Conservation (phyloP, 2,888 invertebrate species). For the Leptogaster cylindrica region DNA sequence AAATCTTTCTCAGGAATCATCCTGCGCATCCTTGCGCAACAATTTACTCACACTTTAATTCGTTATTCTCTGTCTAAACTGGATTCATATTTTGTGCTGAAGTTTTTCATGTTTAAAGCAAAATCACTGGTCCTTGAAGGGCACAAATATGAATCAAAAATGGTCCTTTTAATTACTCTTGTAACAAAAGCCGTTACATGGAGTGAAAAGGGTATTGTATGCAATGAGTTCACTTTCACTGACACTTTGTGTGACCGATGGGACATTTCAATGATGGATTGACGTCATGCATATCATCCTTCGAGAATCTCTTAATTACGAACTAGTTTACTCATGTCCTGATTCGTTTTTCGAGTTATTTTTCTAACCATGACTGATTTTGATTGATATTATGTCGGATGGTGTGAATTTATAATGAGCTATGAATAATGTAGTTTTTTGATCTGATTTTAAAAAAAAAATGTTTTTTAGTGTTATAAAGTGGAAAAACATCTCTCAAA, state of each 20-base stretch:
- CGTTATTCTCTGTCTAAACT: no score
- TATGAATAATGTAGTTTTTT: no score
- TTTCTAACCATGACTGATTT: slow-evolving; percentile 20
- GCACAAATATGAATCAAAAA: slow-evolving; percentile 25
- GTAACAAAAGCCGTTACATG: slow-evolving; percentile 4
- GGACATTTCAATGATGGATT: slow-evolving; percentile 42
- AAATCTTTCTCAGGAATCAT: slow-evolving; percentile 20
- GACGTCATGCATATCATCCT: slow-evolving; percentile 15
- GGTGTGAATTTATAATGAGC: no score
- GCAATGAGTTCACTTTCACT: slow-evolving; percentile 39
- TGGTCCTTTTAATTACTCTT: slow-evolving; percentile 18
- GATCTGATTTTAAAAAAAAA: no score
- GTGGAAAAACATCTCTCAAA: no score
- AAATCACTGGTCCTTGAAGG: slow-evolving; percentile 18
- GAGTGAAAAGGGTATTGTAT: slow-evolving; percentile 3
- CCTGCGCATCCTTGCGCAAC: not conserved
- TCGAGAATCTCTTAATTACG: slow-evolving; percentile 17
- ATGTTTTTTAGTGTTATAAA: no score
- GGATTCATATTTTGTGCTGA: not conserved
- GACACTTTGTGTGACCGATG: slow-evolving; percentile 44
- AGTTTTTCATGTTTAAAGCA: not conserved
- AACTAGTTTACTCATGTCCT: slow-evolving; percentile 6
- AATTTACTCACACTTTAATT: not conserved
- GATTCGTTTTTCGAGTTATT: not conserved
- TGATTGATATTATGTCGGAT: slow-evolving; percentile 13